Evolutionary conservation across 1,140 invertebrate genomes (phyloP), one percentile per base, ranked within the genome.

Genomic region (Mesaphorura yosii): DNA sequence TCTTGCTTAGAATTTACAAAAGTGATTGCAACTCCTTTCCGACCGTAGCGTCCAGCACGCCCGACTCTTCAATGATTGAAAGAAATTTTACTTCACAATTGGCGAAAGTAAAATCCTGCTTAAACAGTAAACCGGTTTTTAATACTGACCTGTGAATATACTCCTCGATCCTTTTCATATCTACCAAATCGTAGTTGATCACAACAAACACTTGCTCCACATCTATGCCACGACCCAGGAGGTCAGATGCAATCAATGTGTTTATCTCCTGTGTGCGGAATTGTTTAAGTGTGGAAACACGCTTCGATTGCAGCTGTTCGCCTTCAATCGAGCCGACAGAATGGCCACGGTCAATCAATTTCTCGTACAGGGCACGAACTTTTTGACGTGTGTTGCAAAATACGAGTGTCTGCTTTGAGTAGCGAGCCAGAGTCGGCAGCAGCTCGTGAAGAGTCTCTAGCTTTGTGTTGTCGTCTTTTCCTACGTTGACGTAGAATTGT

Each of bases 401-500:
- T 34, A 34, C 31, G 31, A 34, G 31, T 10, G 31, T n/a, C n/a
- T n/a, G n/a, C n/a, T n/a, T n/a, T n/a, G n/a, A n/a, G n/a, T n/a
- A n/a, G n/a, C n/a, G n/a, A n/a, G 15, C n/a, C 15, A 46, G 22
- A 19, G 17, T 1, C 27, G 51, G 51, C 37, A 34, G 39, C 26
- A 53, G 17, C 10, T 53, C 51, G 14, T 14, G 19, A 22, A 53
- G n/a, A 1, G 42, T 46, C 20, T 31, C 28, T 22, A 53, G 7
- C 20, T 48, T 34, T 34, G 10, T 54, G 4, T 44, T 19, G 10
- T 27, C 1, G 15, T 51, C 42, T 2, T 7, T 25, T 19, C 23
- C 49, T 14, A 52, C 37, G n/a, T 47, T 39, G 14, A 57, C n/a
- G 42, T 57, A 49, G 38, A 28, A 57, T 20, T 57, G 49, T 17